Base-by-base conservation (phyloP, 2,888 invertebrate species). In the Crocallis elinguaria region DNA sequence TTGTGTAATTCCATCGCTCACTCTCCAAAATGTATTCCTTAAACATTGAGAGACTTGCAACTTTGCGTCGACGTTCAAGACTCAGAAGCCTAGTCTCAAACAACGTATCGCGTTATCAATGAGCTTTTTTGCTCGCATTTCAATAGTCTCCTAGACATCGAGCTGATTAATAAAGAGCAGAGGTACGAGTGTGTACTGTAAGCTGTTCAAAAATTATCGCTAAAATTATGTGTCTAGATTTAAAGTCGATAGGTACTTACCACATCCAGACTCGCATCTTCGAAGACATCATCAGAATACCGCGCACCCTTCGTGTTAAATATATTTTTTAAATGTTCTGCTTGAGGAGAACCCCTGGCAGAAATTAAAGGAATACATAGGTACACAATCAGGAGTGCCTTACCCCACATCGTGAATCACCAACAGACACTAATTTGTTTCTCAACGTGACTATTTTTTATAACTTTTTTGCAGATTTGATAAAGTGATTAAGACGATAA, bases 201-300 rank as follows among this genome's bases (percentile, higher is more conserved):
- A 5, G 6, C 23, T 6, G 23, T 23, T 23, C 23, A 8, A 8
- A 8, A 23, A 8, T 8, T 6, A 6, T 23, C 6, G 2, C 6
- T 35, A 6, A 13, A 30, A 29, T 3, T 11, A 2, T 29, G 3
- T 11, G 12, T 2, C n/a, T 11, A 12, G 3, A 29, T 16, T 3
- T 19, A 35, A 27, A 17, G 2, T 17, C 0, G 13, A 13, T n/a
- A 25, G 19, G 8, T 25, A 80, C 88, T 82, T 60, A 90, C 90
- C 73, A 81, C 85, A 56, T 79, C 81, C 23, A 90, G 67, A 2
- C 43, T 45, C 11, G 90, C 85, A 72, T 91, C 90, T 75, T 86
- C 83, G 2, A 74, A 17, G 12, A 90, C 66, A 53, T 85, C 65
- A 48, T 79, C 66, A 4, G 87, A 88, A 73, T 73, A 60, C 58